A percentile compares a stretch with the other conserved stretches of the same genome.
phyloP scores from a whole-genome alignment of 30 jellyfish, hydroid and myxozoan genomes.

The Mastigias papua region DNA sequence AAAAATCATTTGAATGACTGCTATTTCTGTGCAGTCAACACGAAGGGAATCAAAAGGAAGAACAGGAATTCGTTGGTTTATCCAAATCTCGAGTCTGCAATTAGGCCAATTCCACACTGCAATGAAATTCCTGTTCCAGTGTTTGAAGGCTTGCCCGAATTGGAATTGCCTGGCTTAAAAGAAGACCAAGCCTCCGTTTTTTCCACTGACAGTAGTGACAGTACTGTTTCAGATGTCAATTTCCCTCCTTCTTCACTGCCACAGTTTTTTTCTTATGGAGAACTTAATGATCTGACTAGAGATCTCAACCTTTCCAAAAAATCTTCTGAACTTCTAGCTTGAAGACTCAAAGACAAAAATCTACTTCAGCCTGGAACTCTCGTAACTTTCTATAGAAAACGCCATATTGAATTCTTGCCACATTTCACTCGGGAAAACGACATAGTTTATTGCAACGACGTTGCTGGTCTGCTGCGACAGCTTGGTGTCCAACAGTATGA shows the following conservation, averaged over 20 bases:
- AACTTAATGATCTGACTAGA: background rate
- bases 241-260: background rate
- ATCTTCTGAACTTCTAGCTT: background rate
- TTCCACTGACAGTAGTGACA: background rate
- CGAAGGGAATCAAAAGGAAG: background rate
- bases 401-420: background rate
- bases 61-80: background rate
- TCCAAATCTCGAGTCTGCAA: background rate
- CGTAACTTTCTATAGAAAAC: background rate
- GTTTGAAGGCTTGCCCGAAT: background rate
- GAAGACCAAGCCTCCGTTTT: background rate
- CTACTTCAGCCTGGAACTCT: background rate
- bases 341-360: background rate
- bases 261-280: background rate
- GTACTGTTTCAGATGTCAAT: background rate
- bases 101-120: background rate
- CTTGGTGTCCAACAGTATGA: background rate
- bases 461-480: background rate
- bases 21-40: background rate
- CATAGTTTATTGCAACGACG: background rate
- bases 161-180: background rate
- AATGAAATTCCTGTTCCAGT: background rate
- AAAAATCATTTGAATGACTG: background rate
- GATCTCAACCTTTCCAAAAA: background rate
- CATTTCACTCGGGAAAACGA: background rate